Conservation (phyloP, 2,113 vertebrate species). For the Dasypus novemcinctus region DNA sequence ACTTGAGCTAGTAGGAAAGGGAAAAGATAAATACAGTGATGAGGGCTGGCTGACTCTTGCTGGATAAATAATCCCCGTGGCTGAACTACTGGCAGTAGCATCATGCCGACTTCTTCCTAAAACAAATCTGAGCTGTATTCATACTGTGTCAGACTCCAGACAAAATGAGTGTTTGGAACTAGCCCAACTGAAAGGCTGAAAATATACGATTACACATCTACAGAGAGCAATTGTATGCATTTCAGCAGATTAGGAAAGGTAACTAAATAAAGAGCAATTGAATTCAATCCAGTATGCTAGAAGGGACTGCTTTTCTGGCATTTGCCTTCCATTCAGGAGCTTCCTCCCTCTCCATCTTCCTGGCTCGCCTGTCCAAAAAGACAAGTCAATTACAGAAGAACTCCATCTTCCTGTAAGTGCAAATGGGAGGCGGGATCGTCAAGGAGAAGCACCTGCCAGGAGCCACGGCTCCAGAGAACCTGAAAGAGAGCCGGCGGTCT, state of each 20-base stretch:
- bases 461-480: neutral
- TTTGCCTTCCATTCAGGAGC: neutral
- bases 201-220: neutral
- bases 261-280: neutral
- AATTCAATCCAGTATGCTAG: neutral
- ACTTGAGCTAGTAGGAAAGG: neutral
- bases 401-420: neutral
- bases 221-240: neutral
- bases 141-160: neutral
- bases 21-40: neutral
- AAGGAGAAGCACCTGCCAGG: neutral
- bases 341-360: constrained; percentile 17
- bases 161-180: neutral
- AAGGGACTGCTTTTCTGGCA: neutral
- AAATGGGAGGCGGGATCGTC: neutral
- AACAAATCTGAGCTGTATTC: neutral
- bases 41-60: neutral
- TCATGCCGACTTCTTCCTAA: neutral
- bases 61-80: neutral
- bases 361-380: neutral
- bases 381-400: neutral
- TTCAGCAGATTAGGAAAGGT: neutral
- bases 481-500: neutral
- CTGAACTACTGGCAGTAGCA: neutral
- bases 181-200: neutral